phyloP scores from a whole-genome alignment of 2,113 vertebrate genomes.

The Todiramphus chloris region DNA sequence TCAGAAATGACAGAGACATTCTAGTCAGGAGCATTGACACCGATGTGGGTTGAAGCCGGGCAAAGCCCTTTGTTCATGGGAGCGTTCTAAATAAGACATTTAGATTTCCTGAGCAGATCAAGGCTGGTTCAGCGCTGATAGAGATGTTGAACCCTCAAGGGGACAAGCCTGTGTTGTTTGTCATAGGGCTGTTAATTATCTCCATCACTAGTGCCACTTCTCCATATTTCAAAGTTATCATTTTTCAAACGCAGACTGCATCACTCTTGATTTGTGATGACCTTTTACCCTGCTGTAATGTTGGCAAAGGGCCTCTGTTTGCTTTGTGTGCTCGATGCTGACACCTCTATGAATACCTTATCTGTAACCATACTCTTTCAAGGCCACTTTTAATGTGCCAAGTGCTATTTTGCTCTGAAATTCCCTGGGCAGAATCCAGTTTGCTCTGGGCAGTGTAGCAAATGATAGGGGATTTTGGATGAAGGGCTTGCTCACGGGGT shows the following conservation, averaged over 20 bases:
- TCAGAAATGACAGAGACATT: background rate
- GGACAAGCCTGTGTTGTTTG: background rate
- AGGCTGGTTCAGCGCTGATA: background rate
- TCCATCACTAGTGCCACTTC: background rate
- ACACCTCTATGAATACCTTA: background rate
- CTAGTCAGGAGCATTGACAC: background rate
- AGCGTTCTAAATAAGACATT: background rate
- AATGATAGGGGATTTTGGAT: background rate
- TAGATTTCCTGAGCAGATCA: background rate
- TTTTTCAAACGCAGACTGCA: background rate
- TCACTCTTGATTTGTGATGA: background rate
- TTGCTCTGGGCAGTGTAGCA: background rate
- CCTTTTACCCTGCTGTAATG: background rate
- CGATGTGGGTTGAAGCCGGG: background rate
- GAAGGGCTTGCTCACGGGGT: background rate
- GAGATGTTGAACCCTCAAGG: background rate
- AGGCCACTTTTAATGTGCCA: background rate
- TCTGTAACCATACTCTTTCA: background rate
- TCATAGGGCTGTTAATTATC: background rate
- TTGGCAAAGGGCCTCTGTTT: background rate
- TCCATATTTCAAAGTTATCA: background rate
- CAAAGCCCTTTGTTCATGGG: background rate
- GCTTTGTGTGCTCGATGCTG: background rate
- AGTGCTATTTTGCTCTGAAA: conserved; percentile 9
- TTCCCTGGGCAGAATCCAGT: background rate